Evolutionary conservation across 2,797 vertebrate species (phyloP).

Genomic region (Danio choprae): DNA sequence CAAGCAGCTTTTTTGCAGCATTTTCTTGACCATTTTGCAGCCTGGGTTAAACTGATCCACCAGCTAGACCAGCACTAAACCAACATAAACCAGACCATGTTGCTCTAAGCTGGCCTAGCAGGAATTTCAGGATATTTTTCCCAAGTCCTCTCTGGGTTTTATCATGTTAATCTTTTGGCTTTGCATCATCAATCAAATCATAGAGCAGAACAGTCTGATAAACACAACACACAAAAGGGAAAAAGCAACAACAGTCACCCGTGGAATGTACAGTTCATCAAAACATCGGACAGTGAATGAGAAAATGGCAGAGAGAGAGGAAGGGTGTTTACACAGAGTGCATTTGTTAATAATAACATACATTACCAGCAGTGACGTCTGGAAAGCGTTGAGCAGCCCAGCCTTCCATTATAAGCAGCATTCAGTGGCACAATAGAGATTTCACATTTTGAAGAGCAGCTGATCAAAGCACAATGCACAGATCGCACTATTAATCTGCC

Average conservation of each 20-base stretch:
- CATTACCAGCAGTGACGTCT: slow-evolving; percentile 40
- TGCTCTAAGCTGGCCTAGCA: slow-evolving; percentile 7
- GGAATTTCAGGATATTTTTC: slow-evolving; percentile 15
- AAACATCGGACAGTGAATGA: slow-evolving; percentile 31
- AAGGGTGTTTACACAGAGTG: slow-evolving; percentile 57
- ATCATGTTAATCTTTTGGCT: slow-evolving; percentile 24
- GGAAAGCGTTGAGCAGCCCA: slow-evolving; percentile 21
- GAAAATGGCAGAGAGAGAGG: slow-evolving; percentile 18
- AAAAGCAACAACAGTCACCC: slow-evolving; percentile 18
- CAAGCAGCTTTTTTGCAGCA: too few species aligned
- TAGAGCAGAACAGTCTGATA: not conserved
- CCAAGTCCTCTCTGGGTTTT: slow-evolving; percentile 3
- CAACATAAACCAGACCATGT: not conserved
- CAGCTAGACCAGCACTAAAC: not conserved
- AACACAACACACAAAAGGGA: slow-evolving; percentile 15
- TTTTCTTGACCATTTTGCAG: not conserved
- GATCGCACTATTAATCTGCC: slow-evolving; percentile 11
- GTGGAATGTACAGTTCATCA: slow-evolving; percentile 47
- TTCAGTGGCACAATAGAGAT: slow-evolving; percentile 32
- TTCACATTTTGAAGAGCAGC: slow-evolving; percentile 33
- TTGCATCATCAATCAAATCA: slow-evolving; percentile 18
- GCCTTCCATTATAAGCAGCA: slow-evolving; percentile 43
- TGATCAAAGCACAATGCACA: slow-evolving; percentile 34
- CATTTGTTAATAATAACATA: slow-evolving; percentile 48
- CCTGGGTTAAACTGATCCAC: not conserved